Evolutionary conservation across 2,888 invertebrate genomes (phyloP), one percentile per base, ranked within the genome.

Genomic region (Caenorhabditis macrosperma): DNA sequence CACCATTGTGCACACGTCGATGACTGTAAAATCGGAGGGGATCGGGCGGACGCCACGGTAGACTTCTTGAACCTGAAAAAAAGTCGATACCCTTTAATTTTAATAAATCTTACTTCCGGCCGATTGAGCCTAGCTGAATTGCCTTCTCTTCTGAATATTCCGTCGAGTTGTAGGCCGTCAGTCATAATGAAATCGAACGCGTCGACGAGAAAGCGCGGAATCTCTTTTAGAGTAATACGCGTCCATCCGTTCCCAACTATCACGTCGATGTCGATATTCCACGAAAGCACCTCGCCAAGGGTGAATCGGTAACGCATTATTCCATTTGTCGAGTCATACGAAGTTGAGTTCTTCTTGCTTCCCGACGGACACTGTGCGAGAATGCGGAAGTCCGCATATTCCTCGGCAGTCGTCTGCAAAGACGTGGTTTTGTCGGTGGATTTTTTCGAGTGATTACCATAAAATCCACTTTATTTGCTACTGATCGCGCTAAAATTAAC

Each of bases 61-160:
- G 10, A 83, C 61, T 44, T 72, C 72, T 57, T 81, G 68, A 10
- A 77, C 57, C 75, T 75, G 48, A 48, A 55, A 55, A 28, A 61
- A 26, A 46, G 6, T 33, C 7, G 24, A 59, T 15, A 10, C 20
- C 7, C 1, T 26, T 10, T 26, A 35, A 50, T 26, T n/a, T n/a
- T 10, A 41, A 22, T 15, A 44, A 28, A 15, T 38, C 17, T 6
- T 6, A 78, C 78, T 22, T 79, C 78, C 26, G 26, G 66, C 30
- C 74, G 67, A 64, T 79, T 78, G 24, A 85, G 52, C 28, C 87
- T 48, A 1, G 50, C 67, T 1, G 76, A 69, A 59, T 81, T 84
- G 1, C 87, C 87, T 33, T 87, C 84, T 55, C 78, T 84, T 9
- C 87, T 63, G 61, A 87, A 87, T 26, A 87, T 78, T 1, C 87